phyloP scores from a whole-genome alignment of 2,797 vertebrate genomes.

The Macropodus opercularis region DNA sequence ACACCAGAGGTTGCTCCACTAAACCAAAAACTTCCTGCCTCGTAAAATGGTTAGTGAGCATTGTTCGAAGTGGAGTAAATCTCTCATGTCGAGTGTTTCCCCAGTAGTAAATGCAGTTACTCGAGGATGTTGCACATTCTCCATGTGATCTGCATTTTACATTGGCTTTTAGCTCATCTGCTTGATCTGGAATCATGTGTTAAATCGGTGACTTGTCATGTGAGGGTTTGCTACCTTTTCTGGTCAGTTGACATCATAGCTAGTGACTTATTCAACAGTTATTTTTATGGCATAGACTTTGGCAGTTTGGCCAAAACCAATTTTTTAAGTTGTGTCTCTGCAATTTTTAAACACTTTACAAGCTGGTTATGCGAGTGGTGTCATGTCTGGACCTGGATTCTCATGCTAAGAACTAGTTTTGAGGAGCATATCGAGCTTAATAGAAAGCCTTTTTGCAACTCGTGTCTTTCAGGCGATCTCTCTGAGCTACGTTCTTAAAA shows the following conservation, averaged over 20 bases:
- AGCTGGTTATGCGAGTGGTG: slow-evolving; percentile 16
- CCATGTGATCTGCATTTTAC: slow-evolving; percentile 6
- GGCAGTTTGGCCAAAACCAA: too few species aligned
- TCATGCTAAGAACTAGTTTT: slow-evolving; percentile 14
- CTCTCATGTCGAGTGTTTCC: slow-evolving; percentile 55
- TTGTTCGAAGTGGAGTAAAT: slow-evolving; percentile 67
- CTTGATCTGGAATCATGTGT: slow-evolving; percentile 4
- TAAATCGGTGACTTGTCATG: slow-evolving; percentile 10
- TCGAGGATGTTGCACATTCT: slow-evolving; percentile 21
- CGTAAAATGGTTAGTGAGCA: slow-evolving; percentile 56
- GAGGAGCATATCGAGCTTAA: too few species aligned
- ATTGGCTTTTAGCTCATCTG: slow-evolving; percentile 16
- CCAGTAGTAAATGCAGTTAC: slow-evolving; percentile 24
- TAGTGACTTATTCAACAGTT: too few species aligned
- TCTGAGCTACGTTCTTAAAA: too few species aligned
- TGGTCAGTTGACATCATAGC: slow-evolving; percentile 27
- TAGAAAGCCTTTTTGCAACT: too few species aligned
- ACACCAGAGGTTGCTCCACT: slow-evolving; percentile 50
- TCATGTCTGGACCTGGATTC: not conserved
- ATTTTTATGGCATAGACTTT: too few species aligned
- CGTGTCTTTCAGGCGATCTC: too few species aligned
- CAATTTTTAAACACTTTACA: slow-evolving; percentile 43
- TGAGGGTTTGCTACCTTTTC: slow-evolving; percentile 13
- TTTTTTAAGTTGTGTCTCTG: too few species aligned
- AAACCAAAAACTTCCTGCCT: slow-evolving; percentile 66